Conservation (phyloP, 1,140 invertebrate genomes). For the Drosophila eugracilis region DNA sequence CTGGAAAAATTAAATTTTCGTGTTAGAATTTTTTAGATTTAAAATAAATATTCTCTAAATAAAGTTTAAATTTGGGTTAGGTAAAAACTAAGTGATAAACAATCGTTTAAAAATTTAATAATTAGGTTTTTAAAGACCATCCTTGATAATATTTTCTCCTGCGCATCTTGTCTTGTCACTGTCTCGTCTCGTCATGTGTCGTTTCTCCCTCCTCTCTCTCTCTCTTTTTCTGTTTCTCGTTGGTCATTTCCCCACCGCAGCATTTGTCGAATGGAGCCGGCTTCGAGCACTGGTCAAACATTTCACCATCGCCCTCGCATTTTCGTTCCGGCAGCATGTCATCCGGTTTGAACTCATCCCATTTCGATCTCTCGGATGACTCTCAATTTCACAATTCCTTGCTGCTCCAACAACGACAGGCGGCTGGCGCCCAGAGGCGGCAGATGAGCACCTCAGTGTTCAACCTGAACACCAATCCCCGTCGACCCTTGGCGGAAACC, state of each 20-base stretch:
- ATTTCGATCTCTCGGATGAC: slow-evolving; percentile 81
- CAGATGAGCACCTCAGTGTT: slow-evolving; percentile 86
- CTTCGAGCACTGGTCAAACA: slow-evolving; percentile 84
- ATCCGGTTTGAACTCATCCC: slow-evolving; percentile 84
- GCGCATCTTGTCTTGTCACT: slow-evolving; percentile 20
- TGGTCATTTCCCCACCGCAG: slow-evolving; percentile 57
- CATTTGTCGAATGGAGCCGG: slow-evolving; percentile 67
- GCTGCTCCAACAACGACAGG: slow-evolving; percentile 79
- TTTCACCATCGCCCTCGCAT: slow-evolving; percentile 84
- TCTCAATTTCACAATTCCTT: slow-evolving; percentile 81
- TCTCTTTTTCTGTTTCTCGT: slow-evolving; percentile 50
- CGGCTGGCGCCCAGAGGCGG: slow-evolving; percentile 56
- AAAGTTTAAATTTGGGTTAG: too few species aligned
- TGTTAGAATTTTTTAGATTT: too few species aligned
- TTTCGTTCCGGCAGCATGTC: slow-evolving; percentile 86
- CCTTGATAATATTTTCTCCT: neutral
- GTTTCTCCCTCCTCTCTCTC: slow-evolving; percentile 51
- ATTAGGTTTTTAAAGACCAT: neutral
- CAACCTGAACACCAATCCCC: slow-evolving; percentile 85
- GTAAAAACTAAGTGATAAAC: too few species aligned
- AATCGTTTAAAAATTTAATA: neutral
- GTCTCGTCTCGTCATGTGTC: slow-evolving; percentile 48
- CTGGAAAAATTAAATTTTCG: too few species aligned
- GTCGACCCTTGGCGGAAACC: slow-evolving; percentile 61
- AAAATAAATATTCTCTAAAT: too few species aligned